Evolutionary conservation across 2,888 invertebrate species (phyloP), one percentile per base, ranked within the genome.

Genomic region (Trilocha varians): DNA sequence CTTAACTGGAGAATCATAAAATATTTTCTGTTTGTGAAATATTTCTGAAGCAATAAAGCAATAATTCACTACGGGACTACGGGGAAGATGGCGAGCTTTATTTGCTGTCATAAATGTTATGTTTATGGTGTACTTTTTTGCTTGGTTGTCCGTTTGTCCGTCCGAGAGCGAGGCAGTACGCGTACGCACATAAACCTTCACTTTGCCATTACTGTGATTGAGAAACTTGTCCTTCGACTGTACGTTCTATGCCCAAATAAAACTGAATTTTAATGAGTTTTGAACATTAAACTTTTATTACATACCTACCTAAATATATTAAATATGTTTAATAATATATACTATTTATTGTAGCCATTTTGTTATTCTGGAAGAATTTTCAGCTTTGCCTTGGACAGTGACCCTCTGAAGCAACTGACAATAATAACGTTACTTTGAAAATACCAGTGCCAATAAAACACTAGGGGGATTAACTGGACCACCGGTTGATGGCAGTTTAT

Each of bases 1-100:
- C 79, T 84, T 82, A 84, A 85, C 78, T 82, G 78, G 79, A 71
- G 83, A 79, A 84, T 84, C 84, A 82, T 85, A 85, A 85, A 85
- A 85, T 84, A 83, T 85, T 84, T 84, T 84, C 84, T 83, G 85
- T 85, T 84, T 85, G 85, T 82, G 79, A 83, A 84, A 85, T 84
- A 84, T 85, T 84, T 83, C 84, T 80, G 82, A 82, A 71, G 85
- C 84, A 84, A 85, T 85, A 85, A 84, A 85, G 85, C 84, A 84
- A 84, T 85, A 85, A 84, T 79, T 85, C 84, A 85, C 82, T 82
- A 82, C 78, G 77, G 74, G 80, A 74, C 80, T 79, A 77, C 83
- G 78, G 78, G 76, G 79, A 80, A 85, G 78, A 80, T 74, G 78
- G 73, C 77, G 69, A 69, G 73, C 76, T 84, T 84, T 85, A 85